Percentiles rank a stretch among this genome's conserved stretches.
phyloP scores from a whole-genome alignment of 2,797 vertebrate species.

The Artibeus lituratus region DNA sequence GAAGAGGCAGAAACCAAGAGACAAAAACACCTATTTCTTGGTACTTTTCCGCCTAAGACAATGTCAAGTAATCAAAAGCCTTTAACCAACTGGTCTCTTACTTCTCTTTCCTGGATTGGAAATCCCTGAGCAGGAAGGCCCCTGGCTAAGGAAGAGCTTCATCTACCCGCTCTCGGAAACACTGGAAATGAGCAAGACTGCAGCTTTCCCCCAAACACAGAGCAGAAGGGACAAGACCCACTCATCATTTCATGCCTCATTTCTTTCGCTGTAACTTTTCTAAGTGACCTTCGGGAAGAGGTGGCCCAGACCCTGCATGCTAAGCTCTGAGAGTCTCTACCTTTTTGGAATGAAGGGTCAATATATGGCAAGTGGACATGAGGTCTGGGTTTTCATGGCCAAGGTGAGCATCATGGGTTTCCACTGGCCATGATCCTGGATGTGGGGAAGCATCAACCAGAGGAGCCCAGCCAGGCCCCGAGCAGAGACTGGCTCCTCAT shows the following conservation, averaged over 20 bases:
- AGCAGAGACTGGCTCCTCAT: not conserved
- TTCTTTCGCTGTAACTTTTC: not conserved
- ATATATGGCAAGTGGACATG: fast-evolving
- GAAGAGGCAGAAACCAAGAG: not conserved
- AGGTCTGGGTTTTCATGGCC: not conserved
- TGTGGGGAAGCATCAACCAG: fast-evolving
- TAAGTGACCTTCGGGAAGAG: not conserved
- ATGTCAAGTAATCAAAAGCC: not conserved
- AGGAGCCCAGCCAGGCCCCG: not conserved
- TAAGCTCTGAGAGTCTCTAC: fast-evolving
- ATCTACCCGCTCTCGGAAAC: not conserved
- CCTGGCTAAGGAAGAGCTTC: not conserved
- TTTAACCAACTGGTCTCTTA: fast-evolving
- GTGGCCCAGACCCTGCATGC: not conserved
- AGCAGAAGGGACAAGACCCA: not conserved
- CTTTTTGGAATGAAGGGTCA: not conserved
- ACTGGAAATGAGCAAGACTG: fast-evolving
- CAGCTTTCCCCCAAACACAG: not conserved
- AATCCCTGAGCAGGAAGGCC: too few relatives aligned
- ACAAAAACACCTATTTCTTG: not conserved
- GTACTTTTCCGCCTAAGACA: not conserved
- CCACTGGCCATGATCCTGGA: too few relatives aligned
- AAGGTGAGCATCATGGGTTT: too few relatives aligned
- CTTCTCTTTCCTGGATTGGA: not conserved
- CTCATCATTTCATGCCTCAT: not conserved